Base-by-base conservation (phyloP, 2,888 invertebrate species). In the Mellilla xanthometata region DNA sequence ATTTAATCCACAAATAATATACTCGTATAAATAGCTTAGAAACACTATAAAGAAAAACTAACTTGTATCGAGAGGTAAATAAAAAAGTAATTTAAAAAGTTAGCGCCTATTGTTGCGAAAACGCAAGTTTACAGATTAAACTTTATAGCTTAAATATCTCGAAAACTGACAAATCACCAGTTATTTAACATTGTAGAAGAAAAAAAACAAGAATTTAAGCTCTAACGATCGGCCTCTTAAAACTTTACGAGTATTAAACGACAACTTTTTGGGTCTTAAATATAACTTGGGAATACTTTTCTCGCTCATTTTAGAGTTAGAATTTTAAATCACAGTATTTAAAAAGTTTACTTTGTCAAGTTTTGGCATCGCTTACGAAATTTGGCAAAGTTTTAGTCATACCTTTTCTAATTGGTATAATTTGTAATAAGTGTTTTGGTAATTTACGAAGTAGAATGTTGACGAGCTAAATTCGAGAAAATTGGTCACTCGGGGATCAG, bases 261-360 rank as follows among this genome's bases (percentile, higher is more conserved):
- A 41, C 40, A 31, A 46, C 15, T 47, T 36, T 39, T 48, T 48
- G 47, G 30, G 35, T 23, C 35, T 48, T 55, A 49, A 55, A 55
- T 47, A 58, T 53, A 42, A 41, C 53, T 57, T 49, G 12, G 34
- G 38, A 53, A 49, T 52, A 47, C 52, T 55, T 46, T 13, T 24
- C 53, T 47, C 51, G 54, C 45, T 52, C 28, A 38, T 34, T 49
- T 48, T 33, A 32, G 30, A 39, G 23, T 39, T 40, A 28, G 44
- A 47, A 50, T 54, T 53, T 52, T 49, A 47, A 55, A 52, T 50
- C 54, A 35, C 27, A 26, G 43, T 39, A 54, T 52, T 55, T 55
- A 45, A 40, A 43, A 53, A 55, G 52, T 53, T 58, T 44, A 38
- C 36, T 49, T 35, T 39, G 31, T 39, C 39, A 47, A 51, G 29